Evolutionary conservation across 2,113 vertebrate genomes (phyloP).

Genomic region (Hymenochirus boettgeri): DNA sequence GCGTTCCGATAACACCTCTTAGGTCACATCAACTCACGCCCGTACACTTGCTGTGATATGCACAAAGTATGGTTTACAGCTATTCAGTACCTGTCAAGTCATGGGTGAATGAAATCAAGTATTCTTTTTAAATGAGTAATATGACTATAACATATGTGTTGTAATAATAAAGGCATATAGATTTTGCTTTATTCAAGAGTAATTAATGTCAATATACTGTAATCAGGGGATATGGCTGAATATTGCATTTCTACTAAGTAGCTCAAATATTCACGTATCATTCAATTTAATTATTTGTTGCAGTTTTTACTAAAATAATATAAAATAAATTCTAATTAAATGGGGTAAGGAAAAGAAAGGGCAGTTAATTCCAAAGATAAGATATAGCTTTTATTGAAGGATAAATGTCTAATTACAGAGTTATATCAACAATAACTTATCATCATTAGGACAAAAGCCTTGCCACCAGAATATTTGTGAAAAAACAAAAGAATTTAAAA

Average conservation of each 20-base stretch:
- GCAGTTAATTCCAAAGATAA: conserved; percentile 15
- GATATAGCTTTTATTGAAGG: conserved; percentile 19
- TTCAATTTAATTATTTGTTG: conserved; percentile 40
- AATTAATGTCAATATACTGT: conserved; percentile 38
- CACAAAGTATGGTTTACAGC: neutral
- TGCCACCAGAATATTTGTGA: neutral
- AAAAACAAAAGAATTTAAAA: conserved; percentile 3
- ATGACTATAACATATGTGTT: conserved; percentile 11
- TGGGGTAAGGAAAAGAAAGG: conserved; percentile 28
- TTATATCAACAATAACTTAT: conserved; percentile 31
- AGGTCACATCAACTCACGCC: too few relatives aligned
- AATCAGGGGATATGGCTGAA: conserved; percentile 28
- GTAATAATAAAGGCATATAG: conserved; percentile 17
- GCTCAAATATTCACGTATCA: conserved; percentile 15
- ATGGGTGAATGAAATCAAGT: conserved; percentile 4
- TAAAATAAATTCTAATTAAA: conserved; percentile 40
- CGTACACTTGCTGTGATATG: too few relatives aligned
- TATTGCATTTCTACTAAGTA: conserved; percentile 36
- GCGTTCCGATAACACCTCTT: too few relatives aligned
- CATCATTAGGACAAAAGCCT: conserved; percentile 26
- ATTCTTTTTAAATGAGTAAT: conserved; percentile 17
- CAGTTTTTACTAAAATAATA: conserved; percentile 16
- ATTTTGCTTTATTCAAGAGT: conserved; percentile 34
- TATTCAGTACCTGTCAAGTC: conserved; percentile 15
- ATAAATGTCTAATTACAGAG: conserved; percentile 26